A percentile compares a stretch with the other conserved stretches of the same genome.
Conservation (phyloP, 2,797 vertebrate species). For the Threskiornis aethiopicus region DNA sequence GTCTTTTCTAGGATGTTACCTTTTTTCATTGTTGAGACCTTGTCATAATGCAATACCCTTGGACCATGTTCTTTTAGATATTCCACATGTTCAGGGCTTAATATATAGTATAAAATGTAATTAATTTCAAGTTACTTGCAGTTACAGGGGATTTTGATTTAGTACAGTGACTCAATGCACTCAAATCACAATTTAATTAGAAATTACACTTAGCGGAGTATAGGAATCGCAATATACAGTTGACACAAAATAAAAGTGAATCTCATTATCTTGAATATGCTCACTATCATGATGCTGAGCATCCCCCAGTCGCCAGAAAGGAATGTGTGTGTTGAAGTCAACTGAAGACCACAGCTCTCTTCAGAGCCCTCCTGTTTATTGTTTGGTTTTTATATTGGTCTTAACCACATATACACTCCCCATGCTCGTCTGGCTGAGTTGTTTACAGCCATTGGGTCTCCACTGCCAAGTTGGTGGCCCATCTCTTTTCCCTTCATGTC, state of each 20-base stretch:
- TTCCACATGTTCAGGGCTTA: not conserved
- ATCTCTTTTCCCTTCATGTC: not conserved
- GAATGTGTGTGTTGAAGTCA: not conserved
- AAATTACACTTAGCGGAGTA: not conserved
- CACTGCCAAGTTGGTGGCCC: not conserved
- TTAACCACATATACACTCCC: not conserved
- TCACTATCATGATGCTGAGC: not conserved
- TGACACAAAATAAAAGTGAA: not conserved
- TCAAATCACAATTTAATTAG: not conserved
- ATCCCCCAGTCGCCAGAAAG: not conserved
- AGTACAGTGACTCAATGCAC: not conserved
- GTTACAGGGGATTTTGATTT: not conserved
- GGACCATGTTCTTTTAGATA: not conserved
- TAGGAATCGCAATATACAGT: not conserved
- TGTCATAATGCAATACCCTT: not conserved
- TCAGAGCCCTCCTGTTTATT: not conserved
- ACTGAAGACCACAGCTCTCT: not conserved
- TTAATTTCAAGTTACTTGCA: not conserved
- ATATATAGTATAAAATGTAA: not conserved
- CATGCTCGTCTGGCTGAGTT: not conserved
- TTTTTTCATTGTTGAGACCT: not conserved
- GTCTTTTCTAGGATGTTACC: not conserved
- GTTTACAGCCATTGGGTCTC: not conserved
- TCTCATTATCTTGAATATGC: not conserved
- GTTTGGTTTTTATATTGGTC: not conserved